Base-by-base conservation (phyloP, 2,797 vertebrate genomes). In the Paedocypris micromegethes region DNA sequence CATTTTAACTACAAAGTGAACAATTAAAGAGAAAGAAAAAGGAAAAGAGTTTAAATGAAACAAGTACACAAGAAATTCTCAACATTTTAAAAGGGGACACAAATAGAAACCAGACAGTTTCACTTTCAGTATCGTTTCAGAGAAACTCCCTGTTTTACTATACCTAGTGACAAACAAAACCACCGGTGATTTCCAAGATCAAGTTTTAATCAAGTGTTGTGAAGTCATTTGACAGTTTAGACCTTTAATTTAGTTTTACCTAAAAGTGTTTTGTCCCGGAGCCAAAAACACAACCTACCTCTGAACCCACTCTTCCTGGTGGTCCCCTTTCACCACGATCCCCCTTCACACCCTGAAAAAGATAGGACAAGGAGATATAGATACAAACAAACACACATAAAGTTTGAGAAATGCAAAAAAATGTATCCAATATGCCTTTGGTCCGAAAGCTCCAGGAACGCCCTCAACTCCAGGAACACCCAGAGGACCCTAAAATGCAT, bases 261-360 rank as follows among this genome's bases (percentile, higher is more conserved):
- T 23, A 6, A 4, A 62, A 42, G 41, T 44, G 49, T 38, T 8
- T 50, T 53, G 48, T 53, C 7, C 2, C 2, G 47, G 61, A 37
- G 6, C 6, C 43, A 41, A 5, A 43, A 48, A 5, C n/a, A 38
- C 54, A 23, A 64, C 87, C 83, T 79, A 90, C 88, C 86, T 5
- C 60, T 23, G 79, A 55, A 1, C 86, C 89, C 8, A 40, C 58
- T 83, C 86, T 78, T 45, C 88, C 81, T 9, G 77, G 77, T 4
- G 65, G 86, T 44, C 87, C 85, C 70, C 78, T 78, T 61, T 66
- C 72, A 0, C 89, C 88, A 3, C 43, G 48, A 3, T 90, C 82
- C 0, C 88, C 87, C 73, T 83, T 86, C 8, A 64, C 71, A 70
- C 86, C 91, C 86, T 92, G 76, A 37, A 2, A 67, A 63, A 23